Evolutionary conservation across 2,888 invertebrate species (phyloP), one percentile per base, ranked within the genome.

Genomic region (Acheta domesticus): DNA sequence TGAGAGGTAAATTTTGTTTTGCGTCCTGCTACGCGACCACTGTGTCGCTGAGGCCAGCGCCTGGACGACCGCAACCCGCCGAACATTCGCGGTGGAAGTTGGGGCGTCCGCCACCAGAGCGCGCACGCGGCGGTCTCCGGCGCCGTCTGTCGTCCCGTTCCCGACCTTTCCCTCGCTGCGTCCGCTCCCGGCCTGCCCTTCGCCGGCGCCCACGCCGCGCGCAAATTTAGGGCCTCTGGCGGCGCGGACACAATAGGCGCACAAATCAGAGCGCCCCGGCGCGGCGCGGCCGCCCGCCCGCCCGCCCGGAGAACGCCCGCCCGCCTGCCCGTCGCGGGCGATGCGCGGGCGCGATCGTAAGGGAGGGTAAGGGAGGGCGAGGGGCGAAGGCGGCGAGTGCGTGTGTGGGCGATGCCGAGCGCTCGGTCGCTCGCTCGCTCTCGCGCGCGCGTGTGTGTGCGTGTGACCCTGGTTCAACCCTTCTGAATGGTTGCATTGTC

Each of bases 391-490:
- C 62, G n/a, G 14, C 62, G 1, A 62, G 62, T 62, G 62, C 62
- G 62, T 62, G 62, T 62, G 62, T 62, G 62, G 62, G 62, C 62
- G 62, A 14, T 8, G 36, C 36, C 36, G 36, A 36, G 36, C 36
- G 36, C 36, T 12, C n/a, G n/a, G n/a, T n/a, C n/a, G n/a, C n/a
- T n/a, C n/a, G n/a, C n/a, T n/a, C n/a, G n/a, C n/a, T n/a, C n/a
- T n/a, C 62, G 62, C 62, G 2, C 62, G 62, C n/a, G 62, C n/a
- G 16, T 16, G 16, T 62, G 62, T 62, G 62, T 62, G 62, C 62
- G 62, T 62, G 62, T 62, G 62, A 62, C 62, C 62, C 62, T 62
- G 62, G 62, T 62, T 62, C 62, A 62, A 62, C 62, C 62, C 62
- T 62, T 62, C 62, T 62, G 62, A 62, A 62, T 62, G 62, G 62